Evolutionary conservation across 1,140 invertebrate genomes (phyloP), one percentile per base, ranked within the genome.

Genomic region (Spodoptera frugiperda): DNA sequence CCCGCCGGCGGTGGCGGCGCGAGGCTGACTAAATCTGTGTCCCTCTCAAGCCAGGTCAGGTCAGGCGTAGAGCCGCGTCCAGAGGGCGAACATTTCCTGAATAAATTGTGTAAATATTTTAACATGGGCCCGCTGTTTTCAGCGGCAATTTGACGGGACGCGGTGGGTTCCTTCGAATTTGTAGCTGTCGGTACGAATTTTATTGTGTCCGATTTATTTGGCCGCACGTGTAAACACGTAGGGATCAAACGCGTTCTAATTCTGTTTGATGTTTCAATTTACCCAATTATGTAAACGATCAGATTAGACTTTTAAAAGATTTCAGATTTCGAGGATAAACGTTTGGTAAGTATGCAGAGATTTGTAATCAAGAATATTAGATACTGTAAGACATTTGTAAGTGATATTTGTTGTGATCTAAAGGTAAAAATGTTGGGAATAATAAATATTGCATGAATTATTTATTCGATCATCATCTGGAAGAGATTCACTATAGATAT

Each of bases 11-110:
- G 68, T 72, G 81, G 82, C 82, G 76, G 77, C 80, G 81, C 84
- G 84, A 80, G 81, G 49, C 82, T 83, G 78, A 87, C 85, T 87
- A 82, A 87, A 87, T 87, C 85, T 85, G 84, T 82, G 85, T 80
- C 57, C 76, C 63, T 81, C 84, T 77, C 74, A 77, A 78, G 75
- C 74, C 82, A 79, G 85, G 85, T 85, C 85, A 84, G 84, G 82
- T 84, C 82, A 82, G 57, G 51, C 21, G 49, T 81, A 67, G 74
- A 61, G 82, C 17, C 57, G 78, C 61, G 83, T 80, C 54, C 81
- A 83, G 55, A 76, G 19, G 12, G 25, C 71, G 51, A 74, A 33
- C 5, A 63, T 74, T 74, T 72, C 70, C 70, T 49, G 21, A 67
- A 79, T 76, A 77, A 80, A 80, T 78, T 73, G 59, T 67, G 80